Conservation (phyloP, 2,888 invertebrate species). For the Lamellibrachia satsuma region DNA sequence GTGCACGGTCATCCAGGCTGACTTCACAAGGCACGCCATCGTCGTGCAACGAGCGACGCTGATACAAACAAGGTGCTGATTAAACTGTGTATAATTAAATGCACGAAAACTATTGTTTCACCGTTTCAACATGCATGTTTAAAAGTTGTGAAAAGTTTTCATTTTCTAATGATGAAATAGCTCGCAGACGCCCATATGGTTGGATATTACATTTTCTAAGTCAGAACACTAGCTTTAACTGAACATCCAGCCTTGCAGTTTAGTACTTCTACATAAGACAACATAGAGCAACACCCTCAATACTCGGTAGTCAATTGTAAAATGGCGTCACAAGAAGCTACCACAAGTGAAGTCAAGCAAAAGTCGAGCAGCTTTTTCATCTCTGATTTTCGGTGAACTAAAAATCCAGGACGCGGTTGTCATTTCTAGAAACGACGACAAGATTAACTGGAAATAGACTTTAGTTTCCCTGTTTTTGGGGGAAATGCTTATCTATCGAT, state of each 20-base stretch:
- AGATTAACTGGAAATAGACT: background rate
- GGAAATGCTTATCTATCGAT: too few species aligned
- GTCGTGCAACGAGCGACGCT: background rate
- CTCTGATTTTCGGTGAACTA: background rate
- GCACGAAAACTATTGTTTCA: background rate
- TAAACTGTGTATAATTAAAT: background rate
- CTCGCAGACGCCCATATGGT: background rate
- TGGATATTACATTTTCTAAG: background rate
- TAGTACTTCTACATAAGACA: background rate
- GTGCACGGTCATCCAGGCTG: background rate
- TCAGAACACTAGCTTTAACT: background rate
- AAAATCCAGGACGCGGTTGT: background rate
- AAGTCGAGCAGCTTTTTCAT: background rate
- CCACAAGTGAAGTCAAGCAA: background rate
- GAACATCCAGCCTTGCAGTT: background rate
- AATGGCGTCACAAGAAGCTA: background rate
- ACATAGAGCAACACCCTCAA: background rate
- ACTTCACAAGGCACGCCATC: background rate
- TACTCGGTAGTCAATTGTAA: background rate
- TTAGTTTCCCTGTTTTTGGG: background rate
- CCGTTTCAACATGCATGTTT: background rate
- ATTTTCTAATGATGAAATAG: background rate
- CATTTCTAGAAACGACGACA: background rate
- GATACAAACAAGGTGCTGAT: background rate
- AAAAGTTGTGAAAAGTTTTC: background rate